Base-by-base conservation (phyloP, 2,888 invertebrate genomes). In the Geophilus truncorum region DNA sequence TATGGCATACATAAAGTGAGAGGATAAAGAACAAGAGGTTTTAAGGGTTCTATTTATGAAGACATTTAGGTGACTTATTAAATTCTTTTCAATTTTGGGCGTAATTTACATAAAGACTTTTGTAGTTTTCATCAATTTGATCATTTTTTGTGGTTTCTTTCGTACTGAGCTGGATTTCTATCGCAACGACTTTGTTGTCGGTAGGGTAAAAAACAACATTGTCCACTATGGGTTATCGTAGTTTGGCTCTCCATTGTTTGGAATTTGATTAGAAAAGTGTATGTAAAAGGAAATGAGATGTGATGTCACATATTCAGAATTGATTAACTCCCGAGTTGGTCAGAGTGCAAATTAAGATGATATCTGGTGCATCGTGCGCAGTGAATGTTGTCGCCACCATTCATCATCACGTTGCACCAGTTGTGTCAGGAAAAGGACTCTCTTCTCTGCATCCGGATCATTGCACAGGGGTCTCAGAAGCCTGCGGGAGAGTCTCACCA, bases 351-450 rank as follows among this genome's bases (percentile, higher is more conserved):
- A 70, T 70, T 70, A 70, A 70, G 70, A 70, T 70, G 12, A 70
- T 70, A 70, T 70, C 70, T 25, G 23, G 70, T 23, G 28, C 70
- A 70, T 70, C 70, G 28, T 28, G 70, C 70, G n/a, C n/a, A 28
- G 70, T 70, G 70, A 70, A 70, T 70, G 70, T 70, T 70, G 70
- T 70, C 70, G 70, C 70, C 70, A 25, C 70, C 70, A 70, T 70
- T 70, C 70, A 70, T 70, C 70, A 70, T 70, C 70, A 70, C 15
- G 70, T n/a, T 70, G 70, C 70, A 28, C 70, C 70, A 70, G 70
- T n/a, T 15, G 70, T 70, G 70, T 70, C 70, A 70, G 70, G 70
- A 70, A 70, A 70, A 70, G 70, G 70, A 70, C 70, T 25, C 70
- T 70, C 70, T 70, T 23, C 28, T 28, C 70, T 28, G n/a, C 70